phyloP scores from a whole-genome alignment of 1,140 invertebrate species.

The Chelonus insularis region DNA sequence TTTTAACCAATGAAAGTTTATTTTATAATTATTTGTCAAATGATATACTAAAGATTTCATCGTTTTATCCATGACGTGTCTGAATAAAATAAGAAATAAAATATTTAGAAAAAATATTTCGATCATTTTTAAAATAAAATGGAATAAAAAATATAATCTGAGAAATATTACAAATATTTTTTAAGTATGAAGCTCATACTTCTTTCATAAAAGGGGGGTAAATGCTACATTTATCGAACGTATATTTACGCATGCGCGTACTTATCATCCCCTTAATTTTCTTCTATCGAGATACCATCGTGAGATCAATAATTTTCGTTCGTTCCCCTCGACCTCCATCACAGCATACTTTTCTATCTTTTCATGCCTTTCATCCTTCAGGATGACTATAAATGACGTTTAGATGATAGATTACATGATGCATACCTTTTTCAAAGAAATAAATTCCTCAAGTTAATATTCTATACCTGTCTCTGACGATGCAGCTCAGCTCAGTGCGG shows the following conservation, averaged over 20 bases:
- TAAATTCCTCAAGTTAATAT: neutral
- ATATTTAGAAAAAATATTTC: too few species aligned
- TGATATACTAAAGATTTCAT: too few species aligned
- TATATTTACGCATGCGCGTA: conserved; percentile 18
- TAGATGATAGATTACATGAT: too few species aligned
- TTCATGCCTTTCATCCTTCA: neutral
- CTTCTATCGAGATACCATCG: conserved; percentile 10
- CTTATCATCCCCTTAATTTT: neutral
- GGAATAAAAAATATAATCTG: too few species aligned
- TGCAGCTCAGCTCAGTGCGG: neutral
- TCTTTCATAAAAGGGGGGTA: neutral
- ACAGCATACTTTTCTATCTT: neutral
- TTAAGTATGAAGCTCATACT: neutral
- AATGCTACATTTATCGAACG: conserved; percentile 2
- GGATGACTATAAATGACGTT: neutral
- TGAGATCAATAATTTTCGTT: conserved; percentile 19
- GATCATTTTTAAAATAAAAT: too few species aligned
- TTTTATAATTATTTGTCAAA: too few species aligned
- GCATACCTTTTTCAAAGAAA: too few species aligned
- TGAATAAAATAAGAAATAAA: too few species aligned
- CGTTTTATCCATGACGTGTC: too few species aligned
- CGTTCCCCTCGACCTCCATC: neutral
- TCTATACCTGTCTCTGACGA: neutral
- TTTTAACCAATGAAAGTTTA: too few species aligned
- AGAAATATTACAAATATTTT: neutral